Conservation (phyloP, 2,888 invertebrate genomes). For the Drosophila limbata region DNA sequence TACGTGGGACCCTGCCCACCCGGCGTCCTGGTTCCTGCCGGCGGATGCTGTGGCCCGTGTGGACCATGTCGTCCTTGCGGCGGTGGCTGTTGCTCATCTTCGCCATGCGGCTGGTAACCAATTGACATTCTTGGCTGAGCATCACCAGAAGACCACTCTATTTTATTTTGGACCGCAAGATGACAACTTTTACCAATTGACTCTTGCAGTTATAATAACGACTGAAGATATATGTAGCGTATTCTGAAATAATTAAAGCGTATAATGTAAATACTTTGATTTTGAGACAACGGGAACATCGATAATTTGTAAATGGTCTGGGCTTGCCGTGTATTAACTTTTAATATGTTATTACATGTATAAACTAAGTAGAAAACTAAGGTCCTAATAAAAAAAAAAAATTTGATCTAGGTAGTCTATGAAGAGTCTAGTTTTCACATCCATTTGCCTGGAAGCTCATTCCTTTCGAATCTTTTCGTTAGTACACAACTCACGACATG, state of each 20-base stretch:
- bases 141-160: background rate
- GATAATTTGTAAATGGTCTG: too few species aligned
- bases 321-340: too few species aligned
- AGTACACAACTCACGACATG: background rate
- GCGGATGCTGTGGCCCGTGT: slow-evolving; percentile 23
- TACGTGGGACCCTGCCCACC: slow-evolving; percentile 70
- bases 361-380: too few species aligned
- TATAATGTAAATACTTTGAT: background rate
- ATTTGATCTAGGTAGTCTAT: background rate
- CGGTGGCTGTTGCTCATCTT: slow-evolving; percentile 34
- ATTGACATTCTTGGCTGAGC: slow-evolving; percentile 6
- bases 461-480: background rate
- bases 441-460: background rate
- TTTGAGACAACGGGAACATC: too few species aligned
- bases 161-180: slow-evolving; percentile 14
- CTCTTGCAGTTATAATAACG: slow-evolving; percentile 15
- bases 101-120: slow-evolving; percentile 13
- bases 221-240: slow-evolving; percentile 13
- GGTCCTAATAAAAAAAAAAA: too few species aligned
- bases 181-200: slow-evolving; percentile 7
- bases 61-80: slow-evolving; percentile 35
- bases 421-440: background rate
- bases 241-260: background rate
- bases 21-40: slow-evolving; percentile 45
- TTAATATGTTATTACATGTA: too few species aligned